These are phyloP conservation scores for Campylorhamphus procurvoides DNA, from an alignment of 2,113 vertebrate species.

Conservation along the genomic window DNA sequence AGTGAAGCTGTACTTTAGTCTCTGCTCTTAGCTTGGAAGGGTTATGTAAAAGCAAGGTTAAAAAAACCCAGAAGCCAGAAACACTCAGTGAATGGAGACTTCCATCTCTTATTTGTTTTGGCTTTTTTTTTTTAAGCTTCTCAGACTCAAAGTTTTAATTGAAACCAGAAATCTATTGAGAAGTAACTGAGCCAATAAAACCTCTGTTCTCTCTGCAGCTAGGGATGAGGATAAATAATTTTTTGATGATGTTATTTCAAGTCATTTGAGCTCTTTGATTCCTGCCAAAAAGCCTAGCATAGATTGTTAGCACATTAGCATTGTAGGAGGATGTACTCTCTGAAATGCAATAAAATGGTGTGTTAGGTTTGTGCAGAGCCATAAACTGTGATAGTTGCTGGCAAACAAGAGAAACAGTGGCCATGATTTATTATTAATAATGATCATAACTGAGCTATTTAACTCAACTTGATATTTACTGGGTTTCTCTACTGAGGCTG, in stretches of 20 bases:
- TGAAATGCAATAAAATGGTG: slow-evolving; percentile 17
- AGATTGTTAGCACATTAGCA: slow-evolving; percentile 68
- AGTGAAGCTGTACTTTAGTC: not conserved
- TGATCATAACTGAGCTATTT: not conserved
- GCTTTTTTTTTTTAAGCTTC: not conserved
- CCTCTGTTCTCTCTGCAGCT: slow-evolving; percentile 69
- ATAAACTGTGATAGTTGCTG: not conserved
- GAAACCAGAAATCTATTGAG: slow-evolving; percentile 77
- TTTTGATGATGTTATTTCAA: slow-evolving; percentile 76
- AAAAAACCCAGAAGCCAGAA: not conserved
- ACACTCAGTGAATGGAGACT: slow-evolving; percentile 4
- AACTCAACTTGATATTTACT: not conserved
- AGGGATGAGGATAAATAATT: slow-evolving; percentile 67
- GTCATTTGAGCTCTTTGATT: slow-evolving; percentile 57
- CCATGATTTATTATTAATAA: slow-evolving; percentile 9
- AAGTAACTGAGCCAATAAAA: slow-evolving; percentile 67
- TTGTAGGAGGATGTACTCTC: slow-evolving; percentile 49
- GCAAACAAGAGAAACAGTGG: not conserved
- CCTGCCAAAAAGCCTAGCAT: slow-evolving; percentile 55
- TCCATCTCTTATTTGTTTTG: slow-evolving; percentile 36
- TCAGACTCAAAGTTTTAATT: slow-evolving; percentile 71
- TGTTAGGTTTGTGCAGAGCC: not conserved
- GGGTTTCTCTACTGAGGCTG: not conserved
- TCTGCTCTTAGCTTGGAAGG: not conserved
- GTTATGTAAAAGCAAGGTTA: not conserved